Evolutionary conservation across 2,888 invertebrate genomes (phyloP).

Genomic region (Drosophila suboccidentalis): DNA sequence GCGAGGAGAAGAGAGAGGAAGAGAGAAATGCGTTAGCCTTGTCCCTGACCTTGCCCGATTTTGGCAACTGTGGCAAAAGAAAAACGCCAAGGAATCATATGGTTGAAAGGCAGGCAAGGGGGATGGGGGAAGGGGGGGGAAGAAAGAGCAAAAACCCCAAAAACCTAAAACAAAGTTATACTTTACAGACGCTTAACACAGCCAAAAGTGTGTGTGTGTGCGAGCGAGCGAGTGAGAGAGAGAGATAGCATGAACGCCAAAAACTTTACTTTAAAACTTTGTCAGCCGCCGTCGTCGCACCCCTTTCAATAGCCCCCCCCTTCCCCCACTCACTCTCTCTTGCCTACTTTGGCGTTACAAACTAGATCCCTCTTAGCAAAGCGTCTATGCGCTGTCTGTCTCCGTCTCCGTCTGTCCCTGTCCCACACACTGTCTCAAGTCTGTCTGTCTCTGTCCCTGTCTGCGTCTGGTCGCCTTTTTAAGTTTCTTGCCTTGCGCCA

Average conservation of each 20-base stretch:
- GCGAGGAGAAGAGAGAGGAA: background rate
- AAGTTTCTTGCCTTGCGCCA: constrained; percentile 71
- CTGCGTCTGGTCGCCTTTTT: constrained; percentile 70
- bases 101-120: constrained; percentile 13
- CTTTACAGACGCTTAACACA: constrained; percentile 76
- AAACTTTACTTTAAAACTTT: constrained; percentile 83
- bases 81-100: constrained; percentile 64
- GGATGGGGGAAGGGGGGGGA: background rate
- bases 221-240: constrained; percentile 10
- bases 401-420: constrained; percentile 6
- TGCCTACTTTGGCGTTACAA: background rate
- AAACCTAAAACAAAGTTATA: constrained; percentile 82
- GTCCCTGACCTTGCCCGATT: constrained; percentile 80
- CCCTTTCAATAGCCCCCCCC: constrained; percentile 51
- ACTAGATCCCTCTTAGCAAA: constrained; percentile 50
- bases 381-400: constrained; percentile 62
- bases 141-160: constrained; percentile 64
- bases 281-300: constrained; percentile 59
- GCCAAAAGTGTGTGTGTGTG: constrained; percentile 32
- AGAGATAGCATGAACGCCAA: constrained; percentile 51
- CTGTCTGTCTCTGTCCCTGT: constrained; percentile 27
- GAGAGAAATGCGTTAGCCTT: constrained; percentile 39
- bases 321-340: background rate
- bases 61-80: constrained; percentile 69
- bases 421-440: constrained; percentile 20